These are phyloP conservation scores for Pseudeuparius sepicola DNA, from an alignment of 2,888 invertebrate species.

Conservation along the genomic window DNA sequence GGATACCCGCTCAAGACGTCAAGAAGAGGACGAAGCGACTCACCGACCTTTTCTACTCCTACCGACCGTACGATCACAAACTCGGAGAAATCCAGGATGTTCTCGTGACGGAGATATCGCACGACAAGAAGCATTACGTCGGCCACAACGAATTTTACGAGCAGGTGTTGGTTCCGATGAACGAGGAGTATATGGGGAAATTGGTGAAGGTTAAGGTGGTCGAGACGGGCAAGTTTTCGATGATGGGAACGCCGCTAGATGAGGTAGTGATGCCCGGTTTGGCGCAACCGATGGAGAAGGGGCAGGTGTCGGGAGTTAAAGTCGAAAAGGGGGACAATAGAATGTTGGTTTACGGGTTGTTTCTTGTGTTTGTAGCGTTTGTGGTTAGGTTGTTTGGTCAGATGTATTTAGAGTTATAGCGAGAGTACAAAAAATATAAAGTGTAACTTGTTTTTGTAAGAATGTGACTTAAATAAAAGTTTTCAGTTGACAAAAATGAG, in stretches of 20 bases:
- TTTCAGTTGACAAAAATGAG: too few relatives aligned
- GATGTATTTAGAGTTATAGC: too few relatives aligned
- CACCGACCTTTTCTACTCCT: slow-evolving; percentile 82
- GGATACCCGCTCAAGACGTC: slow-evolving; percentile 77
- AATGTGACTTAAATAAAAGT: too few relatives aligned
- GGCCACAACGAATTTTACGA: slow-evolving; percentile 95
- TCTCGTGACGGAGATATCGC: slow-evolving; percentile 85
- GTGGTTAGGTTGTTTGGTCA: too few relatives aligned
- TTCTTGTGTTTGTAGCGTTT: too few relatives aligned
- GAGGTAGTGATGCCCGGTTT: slow-evolving; percentile 44
- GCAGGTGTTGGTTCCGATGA: slow-evolving; percentile 78
- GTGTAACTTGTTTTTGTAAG: too few relatives aligned
- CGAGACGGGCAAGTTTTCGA: slow-evolving; percentile 63
- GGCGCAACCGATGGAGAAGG: slow-evolving; percentile 45
- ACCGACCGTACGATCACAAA: slow-evolving; percentile 69
- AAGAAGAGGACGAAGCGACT: slow-evolving; percentile 81
- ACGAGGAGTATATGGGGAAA: slow-evolving; percentile 69
- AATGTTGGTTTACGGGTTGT: too few relatives aligned
- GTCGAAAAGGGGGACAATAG: slow-evolving; percentile 13
- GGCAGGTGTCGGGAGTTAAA: slow-evolving; percentile 45
- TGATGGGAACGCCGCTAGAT: slow-evolving; percentile 58
- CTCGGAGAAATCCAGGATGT: slow-evolving; percentile 63
- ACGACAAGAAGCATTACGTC: slow-evolving; percentile 83
- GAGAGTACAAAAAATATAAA: too few relatives aligned
- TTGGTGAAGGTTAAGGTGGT: slow-evolving; percentile 67